Percentiles rank a stretch among this genome's conserved stretches.
phyloP scores from a whole-genome alignment of 2,113 vertebrate genomes.

The Rhinolophus sinicus region DNA sequence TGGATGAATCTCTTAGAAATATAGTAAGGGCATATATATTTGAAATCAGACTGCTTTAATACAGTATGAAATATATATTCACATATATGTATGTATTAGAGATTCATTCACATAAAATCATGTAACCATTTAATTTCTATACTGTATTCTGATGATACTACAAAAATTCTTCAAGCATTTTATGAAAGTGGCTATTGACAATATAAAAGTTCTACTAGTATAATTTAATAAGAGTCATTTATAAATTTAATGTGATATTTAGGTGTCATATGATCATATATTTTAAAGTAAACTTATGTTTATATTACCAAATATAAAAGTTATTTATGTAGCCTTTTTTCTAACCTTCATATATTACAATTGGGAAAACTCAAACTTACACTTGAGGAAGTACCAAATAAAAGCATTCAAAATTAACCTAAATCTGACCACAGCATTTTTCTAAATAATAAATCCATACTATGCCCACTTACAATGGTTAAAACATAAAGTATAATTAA shows the following conservation, averaged over 20 bases:
- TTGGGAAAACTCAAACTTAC: background rate
- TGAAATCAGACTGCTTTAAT: background rate
- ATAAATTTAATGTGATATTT: background rate
- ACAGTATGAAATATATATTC: background rate
- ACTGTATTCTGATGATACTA: slow-evolving; percentile 42
- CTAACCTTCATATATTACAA: background rate
- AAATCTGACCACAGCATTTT: background rate
- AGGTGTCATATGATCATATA: background rate
- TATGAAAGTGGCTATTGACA: background rate
- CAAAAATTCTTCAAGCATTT: background rate
- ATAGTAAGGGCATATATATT: background rate
- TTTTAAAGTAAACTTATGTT: background rate
- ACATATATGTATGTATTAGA: slow-evolving; percentile 27
- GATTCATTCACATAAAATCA: slow-evolving; percentile 63
- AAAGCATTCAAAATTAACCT: background rate
- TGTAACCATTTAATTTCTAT: slow-evolving; percentile 66
- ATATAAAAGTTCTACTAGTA: background rate
- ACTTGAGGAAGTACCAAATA: background rate
- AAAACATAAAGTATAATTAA: background rate
- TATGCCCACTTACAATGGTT: background rate
- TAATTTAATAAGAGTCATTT: background rate
- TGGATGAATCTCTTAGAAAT: background rate
- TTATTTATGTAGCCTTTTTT: background rate
- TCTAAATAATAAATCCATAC: background rate
- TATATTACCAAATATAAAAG: background rate